Base-by-base conservation (phyloP, 2,113 vertebrate species). In the Tetraodon nigroviridis region DNA sequence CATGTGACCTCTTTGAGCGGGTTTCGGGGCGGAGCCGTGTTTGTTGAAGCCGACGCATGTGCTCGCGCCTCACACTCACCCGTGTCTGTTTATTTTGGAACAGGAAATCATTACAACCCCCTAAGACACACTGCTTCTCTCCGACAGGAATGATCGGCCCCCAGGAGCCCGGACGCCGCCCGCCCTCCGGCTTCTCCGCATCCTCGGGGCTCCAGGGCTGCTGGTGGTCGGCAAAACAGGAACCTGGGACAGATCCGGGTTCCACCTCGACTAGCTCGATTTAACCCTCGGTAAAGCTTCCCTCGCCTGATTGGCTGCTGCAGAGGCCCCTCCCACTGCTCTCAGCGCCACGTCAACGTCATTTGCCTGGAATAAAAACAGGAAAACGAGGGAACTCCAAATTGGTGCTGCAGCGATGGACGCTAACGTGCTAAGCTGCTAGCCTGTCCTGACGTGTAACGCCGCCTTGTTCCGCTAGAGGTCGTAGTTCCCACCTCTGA, bases 101-200 rank as follows among this genome's bases (percentile, higher is more conserved):
- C 81, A 83, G 78, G 75, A 87, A 85, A 73, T 82, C 76, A 79
- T 86, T 78, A 55, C 52, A 51, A 71, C 48, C 15, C 76, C 80
- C 80, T 85, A 89, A 82, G 75, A 78, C 68, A 69, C 67, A 77
- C 75, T 75, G 61, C 76, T 87, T 89, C 83, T 89, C 79, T 86
- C 67, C 62, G 52, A 88, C 88, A 90, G 88, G 84, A 87, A 81
- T 81, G 67, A 83, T 64, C 7, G 51, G 76, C 61, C 55, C 1
- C 53, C 29, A 27, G 77, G 69, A 79, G 82, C 52, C 54, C 51
- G 16, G 80, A 76, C 4, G 21, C 17, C 58, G 15, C 29, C 61
- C 64, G 67, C 18, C 48, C 56, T 20, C 19, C 58, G n/a, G n/a
- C n/a, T n/a, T 29, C 46, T 53, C 63, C 61, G 61, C 54, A 17